phyloP scores from a whole-genome alignment of 1,140 invertebrate species.

The Drosophila albomicans region DNA sequence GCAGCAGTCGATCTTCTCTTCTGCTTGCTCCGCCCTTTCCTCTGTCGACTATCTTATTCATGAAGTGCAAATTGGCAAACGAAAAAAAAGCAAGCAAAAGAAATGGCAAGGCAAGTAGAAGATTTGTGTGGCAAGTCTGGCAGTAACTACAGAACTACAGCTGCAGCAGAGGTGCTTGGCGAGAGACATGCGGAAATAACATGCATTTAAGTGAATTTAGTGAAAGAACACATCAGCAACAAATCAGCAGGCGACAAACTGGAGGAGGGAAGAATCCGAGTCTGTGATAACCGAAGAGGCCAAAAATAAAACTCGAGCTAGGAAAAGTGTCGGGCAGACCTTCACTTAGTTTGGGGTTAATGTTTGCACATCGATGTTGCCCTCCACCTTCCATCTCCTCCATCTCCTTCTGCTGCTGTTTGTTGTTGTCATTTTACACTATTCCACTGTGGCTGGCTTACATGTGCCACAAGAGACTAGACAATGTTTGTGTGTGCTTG shows the following conservation, averaged over 20 bases:
- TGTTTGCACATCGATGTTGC: constrained; percentile 42
- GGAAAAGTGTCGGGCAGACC: constrained; percentile 30
- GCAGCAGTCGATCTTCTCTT: constrained; percentile 38
- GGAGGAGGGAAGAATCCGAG: not conserved
- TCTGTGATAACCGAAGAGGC: constrained; percentile 6
- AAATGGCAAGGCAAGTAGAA: constrained; percentile 10
- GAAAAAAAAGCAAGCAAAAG: constrained; percentile 30
- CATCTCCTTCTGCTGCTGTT: not conserved
- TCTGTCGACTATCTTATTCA: constrained; percentile 65
- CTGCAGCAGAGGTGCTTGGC: constrained; percentile 33
- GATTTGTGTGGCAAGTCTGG: constrained; percentile 50
- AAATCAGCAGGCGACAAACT: constrained; percentile 58
- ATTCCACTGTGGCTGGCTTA: constrained; percentile 25
- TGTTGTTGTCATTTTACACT: constrained; percentile 15
- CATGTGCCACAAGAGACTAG: constrained; percentile 28
- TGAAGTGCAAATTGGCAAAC: constrained; percentile 79
- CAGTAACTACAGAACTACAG: constrained; percentile 16
- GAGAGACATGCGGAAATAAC: constrained; percentile 81
- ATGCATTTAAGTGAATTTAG: constrained; percentile 80
- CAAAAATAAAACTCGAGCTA: constrained; percentile 40
- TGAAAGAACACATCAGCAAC: constrained; percentile 79
- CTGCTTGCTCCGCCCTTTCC: not conserved
- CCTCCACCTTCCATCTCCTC: not conserved
- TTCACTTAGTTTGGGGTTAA: constrained; percentile 55
- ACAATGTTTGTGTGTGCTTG: not conserved